Percentiles rank a stretch among this genome's conserved stretches.
Conservation (phyloP, 1,140 invertebrate genomes). For the Akabosia matsudoensis region DNA sequence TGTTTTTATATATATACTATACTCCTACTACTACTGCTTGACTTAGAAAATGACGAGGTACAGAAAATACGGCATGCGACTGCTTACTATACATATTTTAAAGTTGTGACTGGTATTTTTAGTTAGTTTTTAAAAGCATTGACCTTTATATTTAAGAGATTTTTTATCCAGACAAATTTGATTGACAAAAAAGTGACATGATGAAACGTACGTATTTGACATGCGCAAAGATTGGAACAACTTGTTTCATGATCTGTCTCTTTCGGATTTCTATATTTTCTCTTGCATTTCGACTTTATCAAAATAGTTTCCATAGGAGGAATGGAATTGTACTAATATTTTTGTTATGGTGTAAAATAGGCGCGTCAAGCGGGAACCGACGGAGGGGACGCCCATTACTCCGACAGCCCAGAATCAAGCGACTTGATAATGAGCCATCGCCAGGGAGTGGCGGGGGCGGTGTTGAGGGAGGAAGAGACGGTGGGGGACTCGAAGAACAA, state of each 20-base stretch:
- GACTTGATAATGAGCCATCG: constrained; percentile 51
- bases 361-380: constrained; percentile 7
- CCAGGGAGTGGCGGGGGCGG: constrained; percentile 26
- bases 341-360: not conserved
- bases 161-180: not conserved
- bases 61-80: constrained; percentile 23
- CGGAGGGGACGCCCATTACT: constrained; percentile 56
- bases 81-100: too few species aligned
- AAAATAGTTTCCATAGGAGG: not conserved
- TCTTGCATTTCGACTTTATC: not conserved
- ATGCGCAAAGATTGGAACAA: not conserved
- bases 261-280: not conserved
- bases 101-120: too few species aligned
- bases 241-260: constrained; percentile 13
- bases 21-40: not conserved
- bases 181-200: not conserved
- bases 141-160: not conserved
- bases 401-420: constrained; percentile 64
- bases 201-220: not conserved
- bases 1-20: too few species aligned
- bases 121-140: too few species aligned
- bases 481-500: constrained; percentile 19
- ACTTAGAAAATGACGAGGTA: not conserved
- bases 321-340: not conserved
- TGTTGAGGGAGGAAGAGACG: constrained; percentile 15